A percentile compares a stretch with the other conserved stretches of the same genome.
phyloP scores from a whole-genome alignment of 1,140 invertebrate species.

The Drosophila nigromelanica region DNA sequence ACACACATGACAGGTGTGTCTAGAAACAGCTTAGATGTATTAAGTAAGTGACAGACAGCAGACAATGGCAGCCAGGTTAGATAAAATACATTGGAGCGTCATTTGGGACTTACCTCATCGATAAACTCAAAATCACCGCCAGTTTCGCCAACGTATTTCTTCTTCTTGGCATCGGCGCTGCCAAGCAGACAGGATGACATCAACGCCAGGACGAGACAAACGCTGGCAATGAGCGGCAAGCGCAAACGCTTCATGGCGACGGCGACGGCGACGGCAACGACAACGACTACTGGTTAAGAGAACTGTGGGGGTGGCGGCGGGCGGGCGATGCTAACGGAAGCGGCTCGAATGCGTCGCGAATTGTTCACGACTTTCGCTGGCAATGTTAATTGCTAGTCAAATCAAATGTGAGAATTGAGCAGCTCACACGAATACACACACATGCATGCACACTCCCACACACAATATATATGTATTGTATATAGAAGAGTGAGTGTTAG shows the following conservation, averaged over 20 bases:
- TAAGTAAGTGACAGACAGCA: conserved; percentile 62
- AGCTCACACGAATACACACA: conserved; percentile 15
- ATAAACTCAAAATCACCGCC: conserved; percentile 83
- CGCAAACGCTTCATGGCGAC: conserved; percentile 70
- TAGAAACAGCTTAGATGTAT: conserved; percentile 64
- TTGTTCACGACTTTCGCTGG: conserved; percentile 41
- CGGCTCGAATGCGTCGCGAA: conserved; percentile 37
- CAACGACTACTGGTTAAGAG: neutral
- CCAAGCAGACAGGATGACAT: conserved; percentile 78
- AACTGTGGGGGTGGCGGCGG: neutral
- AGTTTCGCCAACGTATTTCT: conserved; percentile 82
- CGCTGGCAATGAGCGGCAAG: conserved; percentile 75
- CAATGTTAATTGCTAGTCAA: conserved; percentile 39
- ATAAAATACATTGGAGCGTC: conserved; percentile 33
- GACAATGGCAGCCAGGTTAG: conserved; percentile 26
- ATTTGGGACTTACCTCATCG: conserved; percentile 83
- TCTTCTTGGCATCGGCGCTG: conserved; percentile 78
- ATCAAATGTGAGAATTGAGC: conserved; percentile 22
- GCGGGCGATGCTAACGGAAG: conserved; percentile 8
- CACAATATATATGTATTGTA: conserved; percentile 7
- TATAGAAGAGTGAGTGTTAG: conserved; percentile 10
- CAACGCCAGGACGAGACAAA: conserved; percentile 79
- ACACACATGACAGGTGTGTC: conserved; percentile 15
- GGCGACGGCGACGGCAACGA: conserved; percentile 12
- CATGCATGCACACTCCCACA: conserved; percentile 31